A percentile compares a stretch with the other conserved stretches of the same genome.
phyloP scores from a whole-genome alignment of 2,888 invertebrate species.

The Marronus borbonicus region DNA sequence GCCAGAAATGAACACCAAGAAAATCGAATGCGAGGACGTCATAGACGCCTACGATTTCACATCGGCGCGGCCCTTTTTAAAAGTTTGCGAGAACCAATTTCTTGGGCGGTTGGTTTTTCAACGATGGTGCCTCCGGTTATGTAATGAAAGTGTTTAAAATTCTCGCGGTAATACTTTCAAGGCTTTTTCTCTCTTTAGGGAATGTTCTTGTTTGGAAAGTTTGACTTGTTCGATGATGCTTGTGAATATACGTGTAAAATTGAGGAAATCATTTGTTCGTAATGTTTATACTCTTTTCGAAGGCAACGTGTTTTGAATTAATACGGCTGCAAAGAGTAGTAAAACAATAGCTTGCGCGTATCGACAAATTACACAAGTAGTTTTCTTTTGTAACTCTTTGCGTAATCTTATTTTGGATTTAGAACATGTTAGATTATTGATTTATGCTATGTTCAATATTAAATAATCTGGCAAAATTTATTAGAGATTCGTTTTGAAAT shows the following conservation, averaged over 20 bases:
- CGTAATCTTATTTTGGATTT: too few relatives aligned
- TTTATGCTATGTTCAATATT: too few relatives aligned
- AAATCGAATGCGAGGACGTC: slow-evolving; percentile 45
- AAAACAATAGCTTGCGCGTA: neutral
- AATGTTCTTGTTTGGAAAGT: slow-evolving; percentile 34
- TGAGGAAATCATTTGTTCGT: slow-evolving; percentile 18
- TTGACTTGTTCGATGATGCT: slow-evolving; percentile 45
- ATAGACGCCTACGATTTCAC: slow-evolving; percentile 39
- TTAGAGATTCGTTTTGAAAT: too few relatives aligned
- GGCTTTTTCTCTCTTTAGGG: slow-evolving; percentile 27
- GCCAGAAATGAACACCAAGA: slow-evolving; percentile 44
- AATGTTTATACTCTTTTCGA: slow-evolving; percentile 11
- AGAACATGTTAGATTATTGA: too few relatives aligned
- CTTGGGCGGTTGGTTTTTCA: slow-evolving; percentile 45
- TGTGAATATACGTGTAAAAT: slow-evolving; percentile 26
- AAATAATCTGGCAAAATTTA: too few relatives aligned
- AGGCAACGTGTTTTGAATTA: slow-evolving; percentile 1
- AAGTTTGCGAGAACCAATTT: slow-evolving; percentile 48
- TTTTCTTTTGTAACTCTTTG: too few relatives aligned
- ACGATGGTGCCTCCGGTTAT: slow-evolving; percentile 43
- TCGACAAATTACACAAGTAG: too few relatives aligned
- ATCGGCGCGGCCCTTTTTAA: slow-evolving; percentile 28
- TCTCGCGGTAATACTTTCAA: slow-evolving; percentile 45
- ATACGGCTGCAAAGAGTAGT: neutral
- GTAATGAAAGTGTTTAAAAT: slow-evolving; percentile 52